Evolutionary conservation across 2,797 vertebrate species (phyloP), one percentile per base, ranked within the genome.

Genomic region (Stomatorhinus walkeri): DNA sequence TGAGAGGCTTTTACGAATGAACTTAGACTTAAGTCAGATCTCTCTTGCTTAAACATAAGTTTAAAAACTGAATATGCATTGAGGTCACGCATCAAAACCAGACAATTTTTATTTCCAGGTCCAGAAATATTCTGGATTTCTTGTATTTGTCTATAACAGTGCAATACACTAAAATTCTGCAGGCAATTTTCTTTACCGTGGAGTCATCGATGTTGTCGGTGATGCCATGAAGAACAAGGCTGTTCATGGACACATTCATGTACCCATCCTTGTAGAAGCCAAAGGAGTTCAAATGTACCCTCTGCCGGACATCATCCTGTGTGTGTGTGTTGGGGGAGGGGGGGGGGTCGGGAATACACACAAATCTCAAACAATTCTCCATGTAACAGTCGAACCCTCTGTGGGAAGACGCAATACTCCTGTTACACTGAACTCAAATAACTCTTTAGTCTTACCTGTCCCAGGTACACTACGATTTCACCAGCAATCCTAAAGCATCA

Each of bases 251-350:
- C 61, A 97, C 96, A 19, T 1, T 91, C 96, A 97, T 97, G 93
- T 93, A 97, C 7, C 96, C 96, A 2, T 95, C 68, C 92, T 95
- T 96, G 94, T 96, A 97, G 94, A 97, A 97, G 1, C 97, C 97
- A 87, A 97, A 97, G 0, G 96, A 97, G 91, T 97, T 97, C 84
- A 97, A 95, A 88, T 96, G 96, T 59, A 97, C 96, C 81, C 96
- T 97, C 88, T 96, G 96, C 86, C 96, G 94, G 89, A 96, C 93
- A 0, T 97, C 97, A 89, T 96, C 95, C 97, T 97, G n/a, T n/a
- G 54, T 54, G 43, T 43, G 3, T 43, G 43, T 43, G 2, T 3
- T 3, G 90, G 40, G 91, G 89, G 54, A 16, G 54, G 56, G 90
- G 43, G 91, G 88, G 83, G 49, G 4, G n/a, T n/a, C n/a, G n/a